These are phyloP conservation scores for Geotrupes spiniger DNA, from an alignment of 2,888 invertebrate species.

Conservation along the genomic window DNA sequence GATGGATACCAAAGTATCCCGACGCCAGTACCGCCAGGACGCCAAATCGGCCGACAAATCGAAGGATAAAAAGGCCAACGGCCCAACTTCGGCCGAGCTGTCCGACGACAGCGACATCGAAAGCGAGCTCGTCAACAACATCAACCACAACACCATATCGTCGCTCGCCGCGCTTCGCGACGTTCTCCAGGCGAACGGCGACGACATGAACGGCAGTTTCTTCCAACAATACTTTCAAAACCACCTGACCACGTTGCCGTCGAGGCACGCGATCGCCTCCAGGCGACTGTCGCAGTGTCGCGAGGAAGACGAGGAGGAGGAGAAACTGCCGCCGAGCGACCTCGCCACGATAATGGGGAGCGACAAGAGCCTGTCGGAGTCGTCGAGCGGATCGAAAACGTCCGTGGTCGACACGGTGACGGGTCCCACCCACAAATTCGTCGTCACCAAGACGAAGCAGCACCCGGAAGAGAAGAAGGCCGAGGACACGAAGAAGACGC, in stretches of 20 bases:
- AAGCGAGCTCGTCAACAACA: constrained; percentile 63
- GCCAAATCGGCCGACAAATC: constrained; percentile 12
- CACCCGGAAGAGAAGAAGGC: constrained; percentile 7
- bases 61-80: constrained; percentile 18
- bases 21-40: constrained; percentile 23
- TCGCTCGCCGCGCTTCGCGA: constrained; percentile 67
- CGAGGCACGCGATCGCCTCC: constrained; percentile 58
- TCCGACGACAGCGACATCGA: constrained; percentile 57
- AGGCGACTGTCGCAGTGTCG: constrained; percentile 77
- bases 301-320: constrained; percentile 80
- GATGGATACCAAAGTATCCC: constrained; percentile 34
- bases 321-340: constrained; percentile 41
- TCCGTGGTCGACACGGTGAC: constrained; percentile 49
- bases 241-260: constrained; percentile 68
- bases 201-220: constrained; percentile 59
- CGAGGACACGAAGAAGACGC: constrained; percentile 46
- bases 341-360: constrained; percentile 47
- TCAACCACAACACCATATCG: constrained; percentile 69
- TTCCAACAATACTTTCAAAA: constrained; percentile 73
- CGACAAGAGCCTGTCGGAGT: constrained; percentile 48
- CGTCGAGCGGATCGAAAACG: constrained; percentile 47
- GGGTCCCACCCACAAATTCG: constrained; percentile 56
- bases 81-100: constrained; percentile 17
- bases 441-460: constrained; percentile 53
- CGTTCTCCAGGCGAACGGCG: constrained; percentile 59